Conservation (phyloP, 2,113 vertebrate genomes). For the Anhinga anhinga region DNA sequence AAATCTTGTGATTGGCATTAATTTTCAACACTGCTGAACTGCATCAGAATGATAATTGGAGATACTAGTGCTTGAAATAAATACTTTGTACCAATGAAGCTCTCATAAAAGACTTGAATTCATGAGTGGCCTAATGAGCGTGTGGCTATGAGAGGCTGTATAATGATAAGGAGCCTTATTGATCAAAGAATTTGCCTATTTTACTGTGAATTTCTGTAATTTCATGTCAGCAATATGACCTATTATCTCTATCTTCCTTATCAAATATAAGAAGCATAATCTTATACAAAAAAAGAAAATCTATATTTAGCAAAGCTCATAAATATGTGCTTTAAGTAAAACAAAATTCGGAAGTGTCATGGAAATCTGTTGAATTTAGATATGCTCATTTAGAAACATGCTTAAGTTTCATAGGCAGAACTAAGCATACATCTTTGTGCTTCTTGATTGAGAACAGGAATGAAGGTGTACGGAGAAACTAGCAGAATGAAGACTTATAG, state of each 20-base stretch:
- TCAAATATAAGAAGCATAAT: not conserved
- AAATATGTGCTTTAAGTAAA: not conserved
- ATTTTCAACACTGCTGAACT: slow-evolving; percentile 21
- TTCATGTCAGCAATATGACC: not conserved
- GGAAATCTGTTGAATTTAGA: not conserved
- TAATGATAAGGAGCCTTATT: not conserved
- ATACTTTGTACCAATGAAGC: slow-evolving; percentile 9
- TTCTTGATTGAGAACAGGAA: not conserved
- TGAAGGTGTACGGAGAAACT: not conserved
- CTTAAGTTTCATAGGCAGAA: not conserved
- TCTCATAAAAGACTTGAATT: slow-evolving; percentile 21
- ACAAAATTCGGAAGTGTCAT: not conserved
- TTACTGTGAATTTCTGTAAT: not conserved
- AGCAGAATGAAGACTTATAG: not conserved
- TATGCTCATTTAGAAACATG: not conserved
- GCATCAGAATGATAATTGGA: slow-evolving; percentile 5
- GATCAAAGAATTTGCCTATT: slow-evolving; percentile 18
- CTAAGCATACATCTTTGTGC: not conserved
- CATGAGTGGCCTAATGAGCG: not conserved
- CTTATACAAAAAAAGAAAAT: not conserved
- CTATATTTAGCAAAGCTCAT: not conserved
- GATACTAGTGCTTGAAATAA: not conserved
- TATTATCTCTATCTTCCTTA: not conserved
- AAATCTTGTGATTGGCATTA: slow-evolving; percentile 23
- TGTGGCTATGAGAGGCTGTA: not conserved